Conservation (phyloP, 2,797 vertebrate species). For the Poeciliopsis paucimaculata region DNA sequence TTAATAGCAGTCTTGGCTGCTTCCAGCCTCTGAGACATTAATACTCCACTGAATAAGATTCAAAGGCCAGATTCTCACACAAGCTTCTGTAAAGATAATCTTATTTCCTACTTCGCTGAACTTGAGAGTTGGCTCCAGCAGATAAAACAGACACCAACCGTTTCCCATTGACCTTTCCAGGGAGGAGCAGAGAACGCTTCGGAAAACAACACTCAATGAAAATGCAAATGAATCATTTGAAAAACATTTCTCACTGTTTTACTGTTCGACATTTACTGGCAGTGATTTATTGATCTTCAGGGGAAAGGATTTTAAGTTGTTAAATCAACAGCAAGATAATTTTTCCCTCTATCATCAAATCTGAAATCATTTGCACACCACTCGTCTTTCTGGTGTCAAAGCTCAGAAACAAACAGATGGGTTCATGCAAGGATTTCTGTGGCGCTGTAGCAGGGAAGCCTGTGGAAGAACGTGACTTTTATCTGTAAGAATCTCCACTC, state of each 20-base stretch:
- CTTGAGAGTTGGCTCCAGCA: slow-evolving; percentile 75
- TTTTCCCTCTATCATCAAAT: slow-evolving; percentile 47
- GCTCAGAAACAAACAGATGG: slow-evolving; percentile 23
- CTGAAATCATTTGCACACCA: slow-evolving; percentile 35
- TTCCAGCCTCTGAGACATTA: slow-evolving; percentile 70
- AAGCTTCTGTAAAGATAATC: slow-evolving; percentile 76
- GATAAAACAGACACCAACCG: slow-evolving; percentile 75
- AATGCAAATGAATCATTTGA: slow-evolving; percentile 76
- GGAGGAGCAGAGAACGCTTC: slow-evolving; percentile 62
- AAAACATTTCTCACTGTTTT: slow-evolving; percentile 59
- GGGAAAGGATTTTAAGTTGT: slow-evolving; percentile 55
- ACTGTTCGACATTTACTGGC: slow-evolving; percentile 57
- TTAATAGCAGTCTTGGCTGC: slow-evolving; percentile 70
- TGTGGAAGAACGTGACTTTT: slow-evolving; percentile 63
- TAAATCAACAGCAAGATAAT: slow-evolving; percentile 47
- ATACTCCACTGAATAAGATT: slow-evolving; percentile 73
- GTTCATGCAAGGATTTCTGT: slow-evolving; percentile 24
- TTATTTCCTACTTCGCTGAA: slow-evolving; percentile 81
- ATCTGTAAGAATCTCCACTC: slow-evolving; percentile 31
- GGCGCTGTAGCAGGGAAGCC: slow-evolving; percentile 44
- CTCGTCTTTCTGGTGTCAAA: slow-evolving; percentile 37
- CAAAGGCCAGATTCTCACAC: slow-evolving; percentile 75
- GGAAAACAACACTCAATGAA: slow-evolving; percentile 79
- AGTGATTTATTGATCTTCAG: slow-evolving; percentile 68
- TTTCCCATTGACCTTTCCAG: slow-evolving; percentile 80